Percentiles rank a stretch among this genome's conserved stretches.
Evolutionary conservation across 2,888 invertebrate species (phyloP).

Genomic region (Drosophila ustulata): DNA sequence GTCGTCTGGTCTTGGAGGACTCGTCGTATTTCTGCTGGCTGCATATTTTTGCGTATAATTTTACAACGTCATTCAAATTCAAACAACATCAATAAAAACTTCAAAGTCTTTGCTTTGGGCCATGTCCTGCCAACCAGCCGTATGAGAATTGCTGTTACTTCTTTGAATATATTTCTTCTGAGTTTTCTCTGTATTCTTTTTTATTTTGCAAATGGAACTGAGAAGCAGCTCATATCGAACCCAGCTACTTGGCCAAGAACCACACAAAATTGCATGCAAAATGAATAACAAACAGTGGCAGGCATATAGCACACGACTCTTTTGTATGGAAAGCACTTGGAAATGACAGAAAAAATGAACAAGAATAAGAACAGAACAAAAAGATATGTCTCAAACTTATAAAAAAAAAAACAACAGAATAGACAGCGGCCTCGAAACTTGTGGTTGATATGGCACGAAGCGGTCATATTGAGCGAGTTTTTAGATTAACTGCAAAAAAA

Average conservation of each 20-base stretch:
- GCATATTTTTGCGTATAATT: slow-evolving; percentile 74
- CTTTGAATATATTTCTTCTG: slow-evolving; percentile 24
- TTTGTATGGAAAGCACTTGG: slow-evolving; percentile 14
- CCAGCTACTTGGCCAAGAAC: slow-evolving; percentile 31
- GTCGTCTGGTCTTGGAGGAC: slow-evolving; percentile 10
- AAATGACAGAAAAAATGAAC: slow-evolving; percentile 12
- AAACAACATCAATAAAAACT: slow-evolving; percentile 77
- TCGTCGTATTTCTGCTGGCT: slow-evolving; percentile 37
- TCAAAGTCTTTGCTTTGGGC: slow-evolving; percentile 60
- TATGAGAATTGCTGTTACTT: slow-evolving; percentile 20
- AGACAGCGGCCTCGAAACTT: slow-evolving; percentile 45
- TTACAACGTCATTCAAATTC: slow-evolving; percentile 78
- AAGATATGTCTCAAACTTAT: slow-evolving; percentile 52
- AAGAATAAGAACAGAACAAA: slow-evolving; percentile 10
- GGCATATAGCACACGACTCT: slow-evolving; percentile 31
- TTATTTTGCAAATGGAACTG: slow-evolving; percentile 8
- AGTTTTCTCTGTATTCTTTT: slow-evolving; percentile 1
- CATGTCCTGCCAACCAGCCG: slow-evolving; percentile 28
- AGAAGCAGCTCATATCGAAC: slow-evolving; percentile 24
- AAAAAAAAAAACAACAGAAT: slow-evolving; percentile 32
- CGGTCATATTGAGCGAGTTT: slow-evolving; percentile 62
- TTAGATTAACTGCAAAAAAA: slow-evolving; percentile 69
- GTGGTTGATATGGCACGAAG: slow-evolving; percentile 68
- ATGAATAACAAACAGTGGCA: slow-evolving; percentile 57
- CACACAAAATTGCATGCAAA: slow-evolving; percentile 67